Evolutionary conservation across 2,797 vertebrate species (phyloP), one percentile per base, ranked within the genome.

Genomic region (Melanotaenia parkinsoni): DNA sequence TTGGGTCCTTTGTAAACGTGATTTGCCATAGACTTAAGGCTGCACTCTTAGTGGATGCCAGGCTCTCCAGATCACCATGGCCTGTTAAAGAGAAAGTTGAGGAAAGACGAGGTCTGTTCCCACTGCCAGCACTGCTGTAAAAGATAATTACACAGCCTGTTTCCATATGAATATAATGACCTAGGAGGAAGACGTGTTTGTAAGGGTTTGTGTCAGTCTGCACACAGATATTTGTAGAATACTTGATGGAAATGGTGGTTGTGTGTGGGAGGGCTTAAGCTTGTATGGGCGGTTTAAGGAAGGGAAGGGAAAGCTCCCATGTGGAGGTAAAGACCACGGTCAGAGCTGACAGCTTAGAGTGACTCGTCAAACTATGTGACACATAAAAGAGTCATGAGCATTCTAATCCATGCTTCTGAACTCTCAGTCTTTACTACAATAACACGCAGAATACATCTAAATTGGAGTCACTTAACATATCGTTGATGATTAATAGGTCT

Each of bases 121-220:
- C 53, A 65, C 59, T 69, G 53, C 66, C 81, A 74, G 58, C 69
- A 24, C 5, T 64, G 26, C 45, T 81, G 64, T 79, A 85, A 57
- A 72, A 80, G 67, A 85, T 83, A 86, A 89, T 89, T 83, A 86
- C 75, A 82, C 80, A 81, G 43, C 32, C 56, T 12, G 86, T 89
- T 89, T 89, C 76, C 81, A 86, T 88, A 76, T 74, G 59, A 82
- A 81, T 85, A 74, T 80, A 81, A 86, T 76, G 57, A 76, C 58
- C 67, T 43, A 20, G 56, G 56, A 72, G 56, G 66, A 51, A 67
- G 70, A 70, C 26, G 13, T 63, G 37, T 76, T 76, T 85, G 59
- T 83, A 78, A 74, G 74, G 69, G 66, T 65, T 80, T 73, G 45
- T 67, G 76, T 80, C 77, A 72, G 54, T 74, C 74, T 79, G 38